Conservation (phyloP, 2,888 invertebrate genomes). For the Resseliella maxima region DNA sequence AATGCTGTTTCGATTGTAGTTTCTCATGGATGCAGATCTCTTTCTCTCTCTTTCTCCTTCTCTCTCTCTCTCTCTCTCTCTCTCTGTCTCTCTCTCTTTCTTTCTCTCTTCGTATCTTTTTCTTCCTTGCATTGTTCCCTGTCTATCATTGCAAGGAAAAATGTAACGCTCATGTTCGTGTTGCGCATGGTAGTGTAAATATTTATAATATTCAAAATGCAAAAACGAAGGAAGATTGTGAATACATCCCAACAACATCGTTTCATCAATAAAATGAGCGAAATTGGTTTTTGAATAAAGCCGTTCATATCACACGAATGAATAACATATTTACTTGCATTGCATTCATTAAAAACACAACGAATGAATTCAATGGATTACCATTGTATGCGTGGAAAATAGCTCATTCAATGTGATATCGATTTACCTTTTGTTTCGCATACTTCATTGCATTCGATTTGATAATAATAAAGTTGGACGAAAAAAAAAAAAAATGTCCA, state of each 20-base stretch:
- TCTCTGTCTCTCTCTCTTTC: not conserved
- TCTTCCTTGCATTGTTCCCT: not conserved
- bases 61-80: not conserved
- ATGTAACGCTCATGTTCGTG: slow-evolving; percentile 1
- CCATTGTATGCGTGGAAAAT: not conserved
- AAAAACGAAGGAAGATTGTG: not conserved
- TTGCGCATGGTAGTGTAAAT: slow-evolving; percentile 49
- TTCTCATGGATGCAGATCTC: not conserved
- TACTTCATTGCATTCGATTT: not conserved
- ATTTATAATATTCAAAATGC: slow-evolving; percentile 53
- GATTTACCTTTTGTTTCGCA: slow-evolving; percentile 5
- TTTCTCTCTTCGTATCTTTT: not conserved
- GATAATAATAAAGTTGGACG: no score
- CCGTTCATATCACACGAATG: slow-evolving; percentile 48
- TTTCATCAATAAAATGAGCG: slow-evolving; percentile 11
- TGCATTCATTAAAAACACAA: not conserved
- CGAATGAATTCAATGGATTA: not conserved
- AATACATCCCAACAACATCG: not conserved
- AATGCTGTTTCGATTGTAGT: not conserved
- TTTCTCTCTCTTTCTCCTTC: not conserved
- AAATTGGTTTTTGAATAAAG: slow-evolving; percentile 40
- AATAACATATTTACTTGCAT: slow-evolving; percentile 44
- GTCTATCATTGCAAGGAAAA: slow-evolving; percentile 1
- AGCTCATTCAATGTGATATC: not conserved
- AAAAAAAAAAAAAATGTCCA: no score